Evolutionary conservation across 1,140 invertebrate genomes (phyloP).

Genomic region (Uloborus diversus): DNA sequence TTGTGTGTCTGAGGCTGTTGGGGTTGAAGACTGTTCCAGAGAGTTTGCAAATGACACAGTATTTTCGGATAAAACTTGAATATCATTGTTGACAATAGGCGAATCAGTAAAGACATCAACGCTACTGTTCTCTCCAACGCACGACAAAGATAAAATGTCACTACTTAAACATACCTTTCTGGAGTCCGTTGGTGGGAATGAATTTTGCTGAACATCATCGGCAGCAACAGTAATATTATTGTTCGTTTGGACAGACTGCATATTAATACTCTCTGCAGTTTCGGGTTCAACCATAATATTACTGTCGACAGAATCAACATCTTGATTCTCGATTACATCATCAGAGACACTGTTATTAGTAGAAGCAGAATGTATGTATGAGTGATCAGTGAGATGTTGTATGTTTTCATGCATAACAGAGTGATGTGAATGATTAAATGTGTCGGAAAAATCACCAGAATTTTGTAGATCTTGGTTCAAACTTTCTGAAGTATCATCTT

Average conservation of each 20-base stretch:
- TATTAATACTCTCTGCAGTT: neutral
- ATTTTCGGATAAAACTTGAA: conserved; percentile 36
- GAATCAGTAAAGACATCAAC: neutral
- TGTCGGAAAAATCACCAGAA: conserved; percentile 59
- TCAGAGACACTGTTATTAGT: neutral
- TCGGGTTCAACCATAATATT: neutral
- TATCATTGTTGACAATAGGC: conserved; percentile 18
- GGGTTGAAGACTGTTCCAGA: neutral
- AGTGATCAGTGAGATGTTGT: conserved; percentile 57
- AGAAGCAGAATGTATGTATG: conserved; percentile 13
- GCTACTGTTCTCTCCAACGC: neutral
- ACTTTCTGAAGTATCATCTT: conserved; percentile 62
- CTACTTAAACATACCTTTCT: neutral
- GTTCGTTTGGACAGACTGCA: neutral
- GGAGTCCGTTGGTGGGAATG: neutral
- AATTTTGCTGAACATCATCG: neutral
- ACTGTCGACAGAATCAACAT: conserved; percentile 44
- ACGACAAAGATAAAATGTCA: neutral
- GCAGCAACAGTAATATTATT: neutral
- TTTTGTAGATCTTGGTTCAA: conserved; percentile 65
- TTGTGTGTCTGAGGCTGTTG: neutral
- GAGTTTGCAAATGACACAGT: neutral
- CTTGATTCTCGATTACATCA: neutral
- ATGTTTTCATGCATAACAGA: conserved; percentile 46
- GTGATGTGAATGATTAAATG: conserved; percentile 51